phyloP scores from a whole-genome alignment of 2,113 vertebrate species.

The Malurus alboscapulatus region DNA sequence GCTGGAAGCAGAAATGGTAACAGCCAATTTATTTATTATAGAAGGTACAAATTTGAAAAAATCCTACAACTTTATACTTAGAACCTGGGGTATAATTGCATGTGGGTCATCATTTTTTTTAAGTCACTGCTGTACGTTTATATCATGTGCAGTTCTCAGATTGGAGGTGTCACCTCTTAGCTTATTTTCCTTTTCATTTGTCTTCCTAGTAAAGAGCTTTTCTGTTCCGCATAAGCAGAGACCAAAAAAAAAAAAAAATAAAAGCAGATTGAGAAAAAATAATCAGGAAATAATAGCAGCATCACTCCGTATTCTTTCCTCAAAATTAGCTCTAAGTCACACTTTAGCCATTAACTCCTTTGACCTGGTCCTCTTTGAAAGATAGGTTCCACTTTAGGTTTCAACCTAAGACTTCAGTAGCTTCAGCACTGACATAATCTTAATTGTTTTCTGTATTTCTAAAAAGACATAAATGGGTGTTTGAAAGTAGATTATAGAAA shows the following conservation, averaged over 20 bases:
- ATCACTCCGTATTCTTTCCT: not conserved
- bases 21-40: not conserved
- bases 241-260: not conserved
- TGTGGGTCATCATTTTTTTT: not conserved
- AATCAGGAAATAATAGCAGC: not conserved
- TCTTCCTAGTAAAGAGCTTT: not conserved
- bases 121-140: not conserved
- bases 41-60: not conserved
- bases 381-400: constrained; percentile 37
- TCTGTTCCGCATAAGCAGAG: not conserved
- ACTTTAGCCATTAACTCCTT: constrained; percentile 65
- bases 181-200: constrained; percentile 1
- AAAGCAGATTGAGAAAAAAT: not conserved
- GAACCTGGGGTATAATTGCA: not conserved
- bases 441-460: constrained; percentile 44
- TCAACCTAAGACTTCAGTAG: constrained; percentile 54
- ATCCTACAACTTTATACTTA: not conserved
- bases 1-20: not conserved
- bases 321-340: constrained; percentile 53
- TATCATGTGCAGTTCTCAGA: not conserved
- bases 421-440: constrained; percentile 52
- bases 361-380: constrained; percentile 61
- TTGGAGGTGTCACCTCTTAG: not conserved
- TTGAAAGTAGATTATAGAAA: constrained; percentile 15
- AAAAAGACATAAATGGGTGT: not conserved